A percentile compares a stretch with the other conserved stretches of the same genome.
phyloP scores from a whole-genome alignment of 2,888 invertebrate species.

The Frankliniella fusca region DNA sequence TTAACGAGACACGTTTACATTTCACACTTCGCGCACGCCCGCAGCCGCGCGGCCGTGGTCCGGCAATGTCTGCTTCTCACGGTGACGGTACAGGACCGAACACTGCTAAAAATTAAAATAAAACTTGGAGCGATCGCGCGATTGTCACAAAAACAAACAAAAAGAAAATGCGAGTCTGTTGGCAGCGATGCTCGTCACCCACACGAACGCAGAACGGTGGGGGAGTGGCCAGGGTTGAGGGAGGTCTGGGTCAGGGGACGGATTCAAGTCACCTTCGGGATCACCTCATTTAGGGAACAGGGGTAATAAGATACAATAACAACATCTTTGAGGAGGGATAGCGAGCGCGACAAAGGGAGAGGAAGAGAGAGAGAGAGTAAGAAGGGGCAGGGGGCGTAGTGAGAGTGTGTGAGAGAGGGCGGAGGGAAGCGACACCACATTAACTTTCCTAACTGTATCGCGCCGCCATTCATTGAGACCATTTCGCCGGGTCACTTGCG shows the following conservation, averaged over 20 bases:
- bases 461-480: conserved; percentile 2
- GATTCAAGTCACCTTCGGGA: conserved; percentile 32
- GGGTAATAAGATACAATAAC: conserved; percentile 29
- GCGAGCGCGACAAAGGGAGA: conserved; percentile 19
- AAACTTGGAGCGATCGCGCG: no score
- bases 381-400: not conserved
- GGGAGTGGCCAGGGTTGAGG: conserved; percentile 24
- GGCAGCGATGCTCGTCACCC: no score
- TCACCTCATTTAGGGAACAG: conserved; percentile 28
- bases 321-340: conserved; percentile 23
- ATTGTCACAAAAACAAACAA: no score
- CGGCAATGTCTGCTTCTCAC: no score
- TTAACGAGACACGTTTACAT: no score
- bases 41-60: no score
- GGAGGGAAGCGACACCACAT: conserved; percentile 30
- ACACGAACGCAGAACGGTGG: conserved; percentile 11
- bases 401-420: not conserved
- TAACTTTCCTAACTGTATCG: conserved; percentile 28
- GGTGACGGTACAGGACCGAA: no score
- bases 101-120: no score
- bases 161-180: no score
- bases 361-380: conserved; percentile 32
- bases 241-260: conserved; percentile 21
- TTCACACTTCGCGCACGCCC: no score
- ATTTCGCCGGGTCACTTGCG: conserved; percentile 6